Evolutionary conservation across 2,113 vertebrate species (phyloP).

Genomic region (Entelurus aequoreus): DNA sequence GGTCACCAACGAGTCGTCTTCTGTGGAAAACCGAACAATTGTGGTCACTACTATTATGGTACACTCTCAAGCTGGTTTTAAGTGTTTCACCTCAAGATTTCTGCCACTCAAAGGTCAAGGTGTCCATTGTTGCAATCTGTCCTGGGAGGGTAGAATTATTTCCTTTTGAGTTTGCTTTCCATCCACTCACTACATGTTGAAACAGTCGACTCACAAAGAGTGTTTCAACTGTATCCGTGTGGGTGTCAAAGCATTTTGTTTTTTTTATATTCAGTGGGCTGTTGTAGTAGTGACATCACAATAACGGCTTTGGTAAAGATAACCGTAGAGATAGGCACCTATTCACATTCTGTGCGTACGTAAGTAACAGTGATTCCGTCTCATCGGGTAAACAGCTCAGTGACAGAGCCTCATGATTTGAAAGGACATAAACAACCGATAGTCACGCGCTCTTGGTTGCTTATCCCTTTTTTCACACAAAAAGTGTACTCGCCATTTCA

Average conservation of each 20-base stretch:
- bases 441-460: constrained; percentile 34
- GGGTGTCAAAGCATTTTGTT: constrained; percentile 76
- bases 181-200: constrained; percentile 79
- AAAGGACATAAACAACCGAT: constrained; percentile 38
- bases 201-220: constrained; percentile 75
- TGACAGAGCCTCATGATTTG: constrained; percentile 28
- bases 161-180: constrained; percentile 74
- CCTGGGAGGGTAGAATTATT: constrained; percentile 75
- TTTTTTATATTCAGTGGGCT: constrained; percentile 72
- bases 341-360: constrained; percentile 67
- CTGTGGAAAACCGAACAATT: constrained; percentile 97
- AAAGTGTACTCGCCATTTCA: not conserved
- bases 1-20: constrained; percentile 90
- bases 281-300: constrained; percentile 80
- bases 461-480: constrained; percentile 28
- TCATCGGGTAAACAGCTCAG: constrained; percentile 65
- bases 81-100: constrained; percentile 70
- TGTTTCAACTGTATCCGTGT: constrained; percentile 80
- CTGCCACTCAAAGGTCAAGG: constrained; percentile 75
- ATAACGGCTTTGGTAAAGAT: constrained; percentile 76
- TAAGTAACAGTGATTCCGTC: constrained; percentile 69
- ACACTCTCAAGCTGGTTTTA: constrained; percentile 75
- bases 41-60: constrained; percentile 99
- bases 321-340: constrained; percentile 47
- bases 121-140: constrained; percentile 74